Evolutionary conservation across 2,888 invertebrate genomes (phyloP), one percentile per base, ranked within the genome.

Genomic region (Anaspis maculata): DNA sequence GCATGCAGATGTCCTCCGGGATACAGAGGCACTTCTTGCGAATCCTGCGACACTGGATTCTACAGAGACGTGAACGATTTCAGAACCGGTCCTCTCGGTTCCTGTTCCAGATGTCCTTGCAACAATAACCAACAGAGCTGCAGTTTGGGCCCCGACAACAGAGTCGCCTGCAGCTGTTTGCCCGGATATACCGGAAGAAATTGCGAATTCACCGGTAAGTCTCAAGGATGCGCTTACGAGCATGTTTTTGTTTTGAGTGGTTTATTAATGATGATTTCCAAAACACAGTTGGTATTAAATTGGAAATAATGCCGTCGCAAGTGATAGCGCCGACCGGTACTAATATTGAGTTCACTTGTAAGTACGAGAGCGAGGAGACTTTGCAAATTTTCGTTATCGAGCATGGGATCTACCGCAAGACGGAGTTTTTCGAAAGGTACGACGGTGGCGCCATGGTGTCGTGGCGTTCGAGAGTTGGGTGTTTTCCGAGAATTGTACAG

Each of bases 1-100:
- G 76, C 74, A 25, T 97, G 58, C 36, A 50, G 54, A 34, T 59
- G 59, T 34, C 59, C 59, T n/a, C 40, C 50, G 47, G 64, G 88
- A 1, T 90, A 89, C 54, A 67, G 68, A 6, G 92, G 92, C 32
- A 77, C 79, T 1, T 90, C 89, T 30, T 92, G 92, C 56, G 90
- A 92, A 62, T 71, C 72, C 49, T 90, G 90, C 54, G 66, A 73
- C 0, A 57, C 76, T 0, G 78, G 84, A 7, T 79, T 78, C 61
- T 89, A 86, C 61, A 74, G 80, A 35, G 81, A 86, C 48, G 62
- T 63, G 1, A 69, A 65, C 30, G 71, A 73, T 41, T 57, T 68
- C 19, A 57, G 65, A 3, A 51, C 57, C n/a, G 70, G 70, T 39
- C 64, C 69, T 11, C 48, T 72, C 12, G 76, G 77, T 6, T 64